Percentiles rank a stretch among this genome's conserved stretches.
Evolutionary conservation across 2,888 invertebrate genomes (phyloP).

Genomic region (Leptinotarsa haldemani): DNA sequence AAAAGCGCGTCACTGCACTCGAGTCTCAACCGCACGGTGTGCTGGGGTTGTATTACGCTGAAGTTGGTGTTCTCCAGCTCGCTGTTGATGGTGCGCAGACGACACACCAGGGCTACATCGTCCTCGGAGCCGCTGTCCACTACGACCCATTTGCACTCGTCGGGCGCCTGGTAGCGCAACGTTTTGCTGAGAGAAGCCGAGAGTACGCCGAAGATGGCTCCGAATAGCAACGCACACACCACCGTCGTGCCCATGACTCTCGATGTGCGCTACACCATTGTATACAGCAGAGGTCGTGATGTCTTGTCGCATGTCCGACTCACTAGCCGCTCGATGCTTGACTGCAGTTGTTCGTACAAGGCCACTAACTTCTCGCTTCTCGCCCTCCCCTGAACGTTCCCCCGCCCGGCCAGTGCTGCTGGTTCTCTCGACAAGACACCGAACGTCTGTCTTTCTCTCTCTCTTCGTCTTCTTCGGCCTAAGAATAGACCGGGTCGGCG

Average conservation of each 20-base stretch:
- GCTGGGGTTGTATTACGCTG: constrained; percentile 85
- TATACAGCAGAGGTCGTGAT: constrained; percentile 52
- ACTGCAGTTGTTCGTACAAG: constrained; percentile 64
- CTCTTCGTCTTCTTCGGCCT: constrained; percentile 34
- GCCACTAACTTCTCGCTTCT: constrained; percentile 65
- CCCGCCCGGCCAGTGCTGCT: constrained; percentile 47
- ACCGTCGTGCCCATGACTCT: constrained; percentile 67
- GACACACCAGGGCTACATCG: constrained; percentile 79
- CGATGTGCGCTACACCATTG: constrained; percentile 57
- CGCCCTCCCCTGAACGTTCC: constrained; percentile 56
- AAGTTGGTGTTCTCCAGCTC: constrained; percentile 86
- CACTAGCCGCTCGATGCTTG: constrained; percentile 72
- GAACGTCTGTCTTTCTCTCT: constrained; percentile 20
- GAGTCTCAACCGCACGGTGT: constrained; percentile 79
- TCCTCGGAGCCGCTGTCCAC: constrained; percentile 73
- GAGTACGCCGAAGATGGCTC: constrained; percentile 72
- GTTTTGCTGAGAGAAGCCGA: constrained; percentile 73
- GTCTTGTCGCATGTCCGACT: constrained; percentile 65
- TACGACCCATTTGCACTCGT: constrained; percentile 84
- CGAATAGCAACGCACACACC: constrained; percentile 71
- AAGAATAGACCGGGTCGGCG: constrained; percentile 66
- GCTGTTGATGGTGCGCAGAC: constrained; percentile 82
- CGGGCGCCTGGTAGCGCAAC: constrained; percentile 80
- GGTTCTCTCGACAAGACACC: constrained; percentile 37
- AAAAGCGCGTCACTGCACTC: constrained; percentile 85